Conservation (phyloP, 2,888 invertebrate genomes). For the Tillus elongatus region DNA sequence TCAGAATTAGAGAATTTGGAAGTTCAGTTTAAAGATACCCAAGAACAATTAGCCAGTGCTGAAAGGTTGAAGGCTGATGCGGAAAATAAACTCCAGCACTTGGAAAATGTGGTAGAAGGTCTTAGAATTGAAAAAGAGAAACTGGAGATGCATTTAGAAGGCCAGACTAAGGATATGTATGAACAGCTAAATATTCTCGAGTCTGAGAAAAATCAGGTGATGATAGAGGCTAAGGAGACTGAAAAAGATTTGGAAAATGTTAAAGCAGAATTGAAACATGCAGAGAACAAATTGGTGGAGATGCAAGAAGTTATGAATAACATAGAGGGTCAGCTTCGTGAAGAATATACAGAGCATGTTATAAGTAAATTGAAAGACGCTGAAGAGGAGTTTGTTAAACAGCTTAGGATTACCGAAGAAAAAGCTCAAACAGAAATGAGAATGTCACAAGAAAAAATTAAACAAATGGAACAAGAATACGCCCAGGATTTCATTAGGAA, state of each 20-base stretch:
- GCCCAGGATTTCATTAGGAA: conserved; percentile 50
- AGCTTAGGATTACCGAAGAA: conserved; percentile 25
- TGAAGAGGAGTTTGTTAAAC: conserved; percentile 27
- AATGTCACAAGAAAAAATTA: conserved; percentile 30
- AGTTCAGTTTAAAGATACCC: conserved; percentile 16
- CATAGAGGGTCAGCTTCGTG: conserved; percentile 20
- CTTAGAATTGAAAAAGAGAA: conserved; percentile 19
- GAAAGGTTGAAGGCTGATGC: conserved; percentile 19
- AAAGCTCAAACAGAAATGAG: conserved; percentile 26
- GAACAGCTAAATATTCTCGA: conserved; percentile 33
- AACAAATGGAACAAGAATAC: conserved; percentile 42
- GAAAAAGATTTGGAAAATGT: conserved; percentile 24
- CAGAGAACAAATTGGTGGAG: conserved; percentile 23
- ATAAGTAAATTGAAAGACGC: conserved; percentile 24
- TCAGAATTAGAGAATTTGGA: conserved; percentile 16
- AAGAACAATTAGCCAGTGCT: conserved; percentile 15
- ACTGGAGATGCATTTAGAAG: conserved; percentile 20
- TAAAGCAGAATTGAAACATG: conserved; percentile 24
- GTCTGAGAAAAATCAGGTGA: conserved; percentile 27
- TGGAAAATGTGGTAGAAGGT: conserved; percentile 31
- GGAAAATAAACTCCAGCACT: conserved; percentile 27
- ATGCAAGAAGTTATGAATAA: conserved; percentile 21
- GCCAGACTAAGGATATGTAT: conserved; percentile 30
- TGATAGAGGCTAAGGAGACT: conserved; percentile 21
- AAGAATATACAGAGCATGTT: conserved; percentile 22